Base-by-base conservation (phyloP, 2,797 vertebrate genomes). In the Neoniphon sammara region DNA sequence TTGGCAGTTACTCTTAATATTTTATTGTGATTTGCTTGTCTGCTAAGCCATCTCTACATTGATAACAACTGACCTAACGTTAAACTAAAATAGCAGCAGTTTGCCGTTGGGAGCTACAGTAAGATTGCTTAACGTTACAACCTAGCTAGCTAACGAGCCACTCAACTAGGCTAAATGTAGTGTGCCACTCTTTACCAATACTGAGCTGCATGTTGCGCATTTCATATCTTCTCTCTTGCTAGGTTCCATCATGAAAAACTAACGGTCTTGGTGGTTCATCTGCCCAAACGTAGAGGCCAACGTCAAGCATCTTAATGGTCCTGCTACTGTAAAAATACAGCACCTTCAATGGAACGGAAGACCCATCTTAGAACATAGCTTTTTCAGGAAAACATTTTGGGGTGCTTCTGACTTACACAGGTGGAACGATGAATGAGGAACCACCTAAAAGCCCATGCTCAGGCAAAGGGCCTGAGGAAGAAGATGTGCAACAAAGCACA, bases 401-500 rank as follows among this genome's bases (percentile, higher is more conserved):
- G 6, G 52, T 53, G 17, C 23, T 44, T 74, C 58, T 27, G 46
- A 21, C 56, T 23, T 21, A n/a, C 69, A 66, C 49, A 69, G 66
- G 72, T 77, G 77, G 67, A 76, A 60, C 84, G 61, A 93, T 91
- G 91, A 86, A 80, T 39, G 60, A 85, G 57, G 85, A 72, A 80
- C 52, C 56, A 4, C 50, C 12, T 4, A 61, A 78, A 54, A 70
- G n/a, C 36, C 36, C 21, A 2, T 7, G 15, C 21, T 39, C 69
- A 34, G 81, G 56, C 62, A 56, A 0, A 23, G 68, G 82, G 66
- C 80, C 71, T 1, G 66, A 49, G 70, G 66, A 75, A 18, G 56
- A 74, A 47, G 59, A 86, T 77, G 56, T 8, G 30, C 79, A 30
- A 34, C 64, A 54, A 78, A 71, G 34, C 58, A 5, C 46, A 39